Evolutionary conservation across 2,888 invertebrate species (phyloP).

Genomic region (Mimas tiliae): DNA sequence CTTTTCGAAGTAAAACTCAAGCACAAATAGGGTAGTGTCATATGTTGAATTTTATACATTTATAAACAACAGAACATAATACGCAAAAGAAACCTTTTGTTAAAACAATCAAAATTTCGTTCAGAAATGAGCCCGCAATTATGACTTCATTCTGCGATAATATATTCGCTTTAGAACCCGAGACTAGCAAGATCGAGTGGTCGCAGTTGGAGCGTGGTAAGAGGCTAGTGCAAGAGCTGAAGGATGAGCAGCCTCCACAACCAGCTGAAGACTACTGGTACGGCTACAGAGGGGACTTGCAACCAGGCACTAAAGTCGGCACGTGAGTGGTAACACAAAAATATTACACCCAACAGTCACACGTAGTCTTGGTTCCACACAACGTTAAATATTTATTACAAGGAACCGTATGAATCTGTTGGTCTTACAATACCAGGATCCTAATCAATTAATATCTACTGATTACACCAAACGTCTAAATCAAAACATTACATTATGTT

Average conservation of each 20-base stretch:
- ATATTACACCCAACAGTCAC: not conserved
- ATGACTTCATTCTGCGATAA: not conserved
- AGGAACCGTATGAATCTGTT: too few relatives aligned
- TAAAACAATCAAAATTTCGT: too few relatives aligned
- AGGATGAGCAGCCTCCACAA: conserved; percentile 46
- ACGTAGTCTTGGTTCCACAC: not conserved
- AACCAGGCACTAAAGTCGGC: conserved; percentile 32
- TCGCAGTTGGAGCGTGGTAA: conserved; percentile 58
- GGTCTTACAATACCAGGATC: too few relatives aligned
- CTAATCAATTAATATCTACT: too few relatives aligned
- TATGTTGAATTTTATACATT: too few relatives aligned
- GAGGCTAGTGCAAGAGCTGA: conserved; percentile 71
- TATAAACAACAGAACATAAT: too few relatives aligned
- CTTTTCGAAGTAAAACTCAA: too few relatives aligned
- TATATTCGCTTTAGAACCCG: conserved; percentile 38
- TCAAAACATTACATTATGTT: not conserved
- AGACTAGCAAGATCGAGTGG: conserved; percentile 70
- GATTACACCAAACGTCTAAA: too few relatives aligned
- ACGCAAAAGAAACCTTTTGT: too few relatives aligned
- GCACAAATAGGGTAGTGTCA: too few relatives aligned
- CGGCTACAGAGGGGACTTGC: conserved; percentile 57
- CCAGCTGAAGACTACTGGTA: conserved; percentile 62
- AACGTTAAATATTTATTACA: too few relatives aligned
- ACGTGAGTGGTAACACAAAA: conserved; percentile 37
- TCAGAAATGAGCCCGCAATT: too few relatives aligned